Evolutionary conservation across 1,140 invertebrate genomes (phyloP), one percentile per base, ranked within the genome.

Genomic region (Leptonema lineaticorne): DNA sequence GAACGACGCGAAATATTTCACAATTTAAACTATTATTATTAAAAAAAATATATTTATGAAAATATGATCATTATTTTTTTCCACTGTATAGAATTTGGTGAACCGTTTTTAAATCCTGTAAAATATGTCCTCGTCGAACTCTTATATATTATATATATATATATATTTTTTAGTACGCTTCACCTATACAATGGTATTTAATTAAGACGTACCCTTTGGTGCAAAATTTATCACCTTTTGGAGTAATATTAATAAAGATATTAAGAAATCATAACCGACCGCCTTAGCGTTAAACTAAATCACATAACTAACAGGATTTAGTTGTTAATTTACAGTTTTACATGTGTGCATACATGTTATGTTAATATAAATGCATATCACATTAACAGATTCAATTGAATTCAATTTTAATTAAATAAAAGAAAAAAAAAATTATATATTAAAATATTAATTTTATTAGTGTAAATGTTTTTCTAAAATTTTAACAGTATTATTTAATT

Each of bases 231-330:
- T 62, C 30, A 62, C 20, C 50, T 62, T 22, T 37, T 33, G 30
- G 30, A 62, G n/a, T n/a, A 62, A 37, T 62, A 62, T 62, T 62
- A 62, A 62, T 62, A 62, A 37, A 62, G 59, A 62, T 62, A 62
- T 62, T 62, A 62, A 18, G 24, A 37, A 45, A 45, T 45, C 59
- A 45, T 62, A 45, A 45, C 33, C 59, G 29, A 62, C 22, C 59
- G 30, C 59, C 59, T 62, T 62, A 41, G 45, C 59, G 30, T 33
- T 33, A 41, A 62, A 62, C 59, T 62, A 62, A 62, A 62, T 62
- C 59, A 62, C 59, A 66, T 66, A 66, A 66, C 63, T 66, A 66
- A 66, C 63, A 26, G 48, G 50, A 48, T 66, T 63, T 57, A 57
- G 29, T 57, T 66, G 63, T 66, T 66, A 66, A 66, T 57, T 66